Percentiles rank a stretch among this genome's conserved stretches.
These are phyloP conservation scores for Hydrocynus forskahlii DNA, from an alignment of 2,797 vertebrate species.

Conservation along the genomic window DNA sequence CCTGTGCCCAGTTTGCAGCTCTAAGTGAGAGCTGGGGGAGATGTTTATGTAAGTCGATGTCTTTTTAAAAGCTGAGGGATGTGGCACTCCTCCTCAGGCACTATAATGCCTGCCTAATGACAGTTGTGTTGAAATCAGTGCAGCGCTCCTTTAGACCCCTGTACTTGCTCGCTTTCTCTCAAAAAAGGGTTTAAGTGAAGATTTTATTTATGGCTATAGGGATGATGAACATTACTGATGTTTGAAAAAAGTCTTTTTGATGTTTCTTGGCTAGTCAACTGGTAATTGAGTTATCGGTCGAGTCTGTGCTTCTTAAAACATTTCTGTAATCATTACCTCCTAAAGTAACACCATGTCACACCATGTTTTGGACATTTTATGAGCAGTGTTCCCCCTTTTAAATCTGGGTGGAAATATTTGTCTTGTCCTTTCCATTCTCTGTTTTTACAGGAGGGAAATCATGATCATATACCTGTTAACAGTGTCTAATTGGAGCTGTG, in stretches of 20 bases:
- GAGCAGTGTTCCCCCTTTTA: not conserved
- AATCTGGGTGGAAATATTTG: not conserved
- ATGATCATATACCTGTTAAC: slow-evolving; percentile 28
- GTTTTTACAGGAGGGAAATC: slow-evolving; percentile 37
- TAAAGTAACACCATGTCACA: not conserved
- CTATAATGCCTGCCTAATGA: slow-evolving; percentile 20
- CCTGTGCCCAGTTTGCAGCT: not conserved
- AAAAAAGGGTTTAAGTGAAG: not conserved
- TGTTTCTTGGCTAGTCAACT: not conserved
- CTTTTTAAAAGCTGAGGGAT: slow-evolving; percentile 4
- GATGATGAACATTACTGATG: not conserved
- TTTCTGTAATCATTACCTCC: not conserved
- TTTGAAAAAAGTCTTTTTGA: not conserved
- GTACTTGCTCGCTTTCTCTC: not conserved
- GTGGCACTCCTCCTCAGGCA: not conserved
- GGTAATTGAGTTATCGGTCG: not conserved
- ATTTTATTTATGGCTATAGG: not conserved
- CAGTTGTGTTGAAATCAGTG: not conserved
- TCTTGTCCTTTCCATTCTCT: slow-evolving; percentile 27
- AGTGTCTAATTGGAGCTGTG: slow-evolving; percentile 31
- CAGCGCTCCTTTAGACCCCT: not conserved
- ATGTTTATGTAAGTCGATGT: slow-evolving; percentile 14
- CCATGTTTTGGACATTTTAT: not conserved
- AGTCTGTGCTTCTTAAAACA: not conserved
- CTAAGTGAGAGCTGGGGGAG: slow-evolving; percentile 25